Percentiles rank a stretch among this genome's conserved stretches.
phyloP scores from a whole-genome alignment of 2,113 vertebrate genomes.

The Cryptomyrus ogoouensis region DNA sequence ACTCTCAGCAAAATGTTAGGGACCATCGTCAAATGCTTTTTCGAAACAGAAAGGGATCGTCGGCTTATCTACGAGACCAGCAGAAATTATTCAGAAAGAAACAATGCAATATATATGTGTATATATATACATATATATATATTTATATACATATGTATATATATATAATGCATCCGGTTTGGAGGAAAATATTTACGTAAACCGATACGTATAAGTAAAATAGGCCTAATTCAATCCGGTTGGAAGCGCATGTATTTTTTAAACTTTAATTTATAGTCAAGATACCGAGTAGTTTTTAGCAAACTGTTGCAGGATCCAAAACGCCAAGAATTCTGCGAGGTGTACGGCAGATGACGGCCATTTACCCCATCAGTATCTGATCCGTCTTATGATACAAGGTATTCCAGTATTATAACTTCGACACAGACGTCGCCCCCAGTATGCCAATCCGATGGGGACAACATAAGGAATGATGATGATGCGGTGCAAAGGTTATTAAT shows the following conservation, averaged over 20 bases:
- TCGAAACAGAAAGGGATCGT: conserved; percentile 54
- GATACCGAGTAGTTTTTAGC: not conserved
- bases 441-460: not conserved
- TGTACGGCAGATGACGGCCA: not conserved
- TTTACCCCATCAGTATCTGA: not conserved
- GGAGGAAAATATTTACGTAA: not conserved
- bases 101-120: not conserved
- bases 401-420: not conserved
- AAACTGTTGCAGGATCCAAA: not conserved
- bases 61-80: conserved; percentile 48
- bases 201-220: not conserved
- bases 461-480: not conserved
- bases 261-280: not conserved
- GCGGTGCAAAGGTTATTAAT: not conserved
- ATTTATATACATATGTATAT: not conserved
- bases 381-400: not conserved
- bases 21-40: conserved; percentile 64
- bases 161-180: not conserved
- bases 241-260: not conserved
- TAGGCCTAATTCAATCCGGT: not conserved
- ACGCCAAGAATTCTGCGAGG: not conserved
- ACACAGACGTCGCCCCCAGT: not conserved
- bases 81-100: not conserved
- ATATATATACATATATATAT: not conserved
- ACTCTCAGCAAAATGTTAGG: conserved; percentile 76